Percentiles rank a stretch among this genome's conserved stretches.
Evolutionary conservation across 2,888 invertebrate species (phyloP).

Genomic region (Drosophila nr. perissopoda): DNA sequence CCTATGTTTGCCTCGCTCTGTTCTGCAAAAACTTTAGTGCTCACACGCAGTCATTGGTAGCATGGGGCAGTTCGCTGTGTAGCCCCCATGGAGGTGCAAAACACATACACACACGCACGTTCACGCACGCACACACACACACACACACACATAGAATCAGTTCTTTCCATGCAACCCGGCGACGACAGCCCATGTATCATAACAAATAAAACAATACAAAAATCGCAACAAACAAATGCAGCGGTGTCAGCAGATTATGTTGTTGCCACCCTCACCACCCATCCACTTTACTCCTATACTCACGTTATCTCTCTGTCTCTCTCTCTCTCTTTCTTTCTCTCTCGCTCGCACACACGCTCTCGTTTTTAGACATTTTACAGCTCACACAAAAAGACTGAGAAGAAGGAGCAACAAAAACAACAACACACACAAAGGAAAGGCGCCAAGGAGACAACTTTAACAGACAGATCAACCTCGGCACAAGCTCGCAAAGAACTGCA

Average conservation of each 20-base stretch:
- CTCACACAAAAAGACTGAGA: conserved; percentile 82
- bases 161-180: conserved; percentile 25
- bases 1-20: conserved; percentile 47
- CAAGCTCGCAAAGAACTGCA: conserved; percentile 28
- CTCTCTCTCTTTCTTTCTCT: conserved; percentile 19
- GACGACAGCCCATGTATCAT: conserved; percentile 55
- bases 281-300: conserved; percentile 4
- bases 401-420: conserved; percentile 17
- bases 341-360: conserved; percentile 17
- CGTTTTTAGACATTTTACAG: conserved; percentile 60
- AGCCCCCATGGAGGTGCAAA: conserved; percentile 42
- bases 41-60: conserved; percentile 45
- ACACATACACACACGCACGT: conserved; percentile 14
- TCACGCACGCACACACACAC: not conserved
- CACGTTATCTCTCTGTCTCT: conserved; percentile 30
- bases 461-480: conserved; percentile 26
- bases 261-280: conserved; percentile 2
- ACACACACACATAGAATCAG: conserved; percentile 11
- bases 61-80: conserved; percentile 32
- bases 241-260: conserved; percentile 20
- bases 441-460: conserved; percentile 27
- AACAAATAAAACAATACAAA: conserved; percentile 56
- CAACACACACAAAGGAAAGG: conserved; percentile 7
- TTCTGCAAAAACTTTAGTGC: conserved; percentile 17
- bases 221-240: conserved; percentile 50